Evolutionary conservation across 2,797 vertebrate genomes (phyloP), one percentile per base, ranked within the genome.

Genomic region (Bradypus variegatus): DNA sequence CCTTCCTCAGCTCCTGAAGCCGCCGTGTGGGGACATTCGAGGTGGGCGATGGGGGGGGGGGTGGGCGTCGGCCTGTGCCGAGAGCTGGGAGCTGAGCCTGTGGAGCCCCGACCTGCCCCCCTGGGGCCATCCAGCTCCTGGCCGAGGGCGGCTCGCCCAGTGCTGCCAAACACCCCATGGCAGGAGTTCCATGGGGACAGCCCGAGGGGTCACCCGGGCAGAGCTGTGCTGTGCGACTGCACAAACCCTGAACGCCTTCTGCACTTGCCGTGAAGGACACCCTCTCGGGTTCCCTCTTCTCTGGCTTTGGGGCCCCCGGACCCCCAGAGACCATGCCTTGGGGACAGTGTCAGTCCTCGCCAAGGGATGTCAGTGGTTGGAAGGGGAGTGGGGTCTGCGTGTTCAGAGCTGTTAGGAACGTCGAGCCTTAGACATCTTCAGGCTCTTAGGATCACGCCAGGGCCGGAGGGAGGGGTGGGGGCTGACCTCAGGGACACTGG

Each of bases 21-120:
- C 12, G 0, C 69, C 1, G 0, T 6, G 2, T n/a, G 72, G 65
- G 29, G 11, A 21, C 36, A 14, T 50, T 45, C 2, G 1, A n/a
- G n/a, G n/a, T n/a, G n/a, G n/a, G n/a, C n/a, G n/a, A n/a, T n/a
- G 48, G 4, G 1, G 15, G 6, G 16, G 76, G 16, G 16, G 15
- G 29, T 27, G 38, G 33, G 16, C 69, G 18, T 38, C 3, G 9
- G 62, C 65, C 67, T 15, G 23, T n/a, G 45, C 12, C 18, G 10
- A 14, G 15, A 55, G 25, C 31, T 9, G 45, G 45, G 72, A 55
- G 55, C 41, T 45, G 18, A 31, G 50, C 50, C 14, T 2, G 13
- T 11, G 2, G 50, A 14, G 50, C 50, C 50, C 50, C 11, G 50
- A 45, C 41, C 41, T 45, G 41, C 41, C 25, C 8, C 8, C 23